Percentiles rank a stretch among this genome's conserved stretches.
Evolutionary conservation across 2,113 vertebrate species (phyloP).

Genomic region (Heptranchias perlo): DNA sequence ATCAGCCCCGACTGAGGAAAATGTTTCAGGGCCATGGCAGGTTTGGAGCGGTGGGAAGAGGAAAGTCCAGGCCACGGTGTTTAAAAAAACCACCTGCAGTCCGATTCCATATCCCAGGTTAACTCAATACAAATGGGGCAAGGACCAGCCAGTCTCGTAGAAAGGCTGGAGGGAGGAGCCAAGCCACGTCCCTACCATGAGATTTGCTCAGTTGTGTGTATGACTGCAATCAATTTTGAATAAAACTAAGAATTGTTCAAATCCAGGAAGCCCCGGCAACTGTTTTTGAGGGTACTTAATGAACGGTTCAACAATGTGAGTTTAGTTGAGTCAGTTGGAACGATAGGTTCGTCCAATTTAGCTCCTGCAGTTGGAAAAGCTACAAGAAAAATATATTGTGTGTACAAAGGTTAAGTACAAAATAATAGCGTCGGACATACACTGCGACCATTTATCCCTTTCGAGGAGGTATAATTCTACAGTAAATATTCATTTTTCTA

Average conservation of each 20-base stretch:
- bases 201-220: neutral
- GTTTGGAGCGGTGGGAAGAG: too few relatives aligned
- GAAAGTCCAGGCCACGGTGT: too few relatives aligned
- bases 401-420: neutral
- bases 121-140: neutral
- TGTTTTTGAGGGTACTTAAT: neutral
- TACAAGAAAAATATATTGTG: neutral
- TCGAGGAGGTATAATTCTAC: neutral
- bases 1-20: too few relatives aligned
- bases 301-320: neutral
- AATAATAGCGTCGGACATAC: neutral
- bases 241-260: neutral
- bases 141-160: neutral
- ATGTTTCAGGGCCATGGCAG: too few relatives aligned
- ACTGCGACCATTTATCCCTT: neutral
- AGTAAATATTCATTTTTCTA: neutral
- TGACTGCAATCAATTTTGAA: neutral
- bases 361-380: neutral
- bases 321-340: neutral
- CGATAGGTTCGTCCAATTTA: neutral
- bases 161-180: neutral
- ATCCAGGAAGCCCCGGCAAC: neutral
- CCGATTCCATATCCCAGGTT: too few relatives aligned
- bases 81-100: too few relatives aligned
- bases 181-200: neutral